phyloP scores from a whole-genome alignment of 2,113 vertebrate genomes.

The Pedionomus torquatus region DNA sequence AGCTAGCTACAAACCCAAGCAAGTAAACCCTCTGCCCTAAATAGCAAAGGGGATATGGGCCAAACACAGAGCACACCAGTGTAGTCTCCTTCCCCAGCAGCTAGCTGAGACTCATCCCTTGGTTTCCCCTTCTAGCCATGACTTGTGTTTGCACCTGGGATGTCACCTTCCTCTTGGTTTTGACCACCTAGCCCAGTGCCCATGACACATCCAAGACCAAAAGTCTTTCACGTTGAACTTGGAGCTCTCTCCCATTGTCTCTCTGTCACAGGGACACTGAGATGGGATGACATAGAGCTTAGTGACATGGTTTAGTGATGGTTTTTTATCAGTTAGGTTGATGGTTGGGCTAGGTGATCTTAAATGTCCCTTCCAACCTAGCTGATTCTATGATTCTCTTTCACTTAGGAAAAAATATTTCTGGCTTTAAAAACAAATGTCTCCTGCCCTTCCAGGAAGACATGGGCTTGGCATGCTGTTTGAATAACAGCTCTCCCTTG shows the following conservation, averaged over 20 bases:
- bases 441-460: background rate
- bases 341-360: too few relatives aligned
- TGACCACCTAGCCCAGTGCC: background rate
- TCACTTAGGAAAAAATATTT: background rate
- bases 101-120: background rate
- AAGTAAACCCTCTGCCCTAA: background rate
- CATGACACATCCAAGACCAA: rapidly evolving
- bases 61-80: background rate
- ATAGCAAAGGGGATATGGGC: background rate
- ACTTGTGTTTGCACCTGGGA: background rate
- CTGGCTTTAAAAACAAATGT: background rate
- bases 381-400: background rate
- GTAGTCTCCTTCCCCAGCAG: background rate
- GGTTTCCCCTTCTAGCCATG: background rate
- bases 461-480: background rate
- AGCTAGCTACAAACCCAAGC: background rate
- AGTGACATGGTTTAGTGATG: too few relatives aligned
- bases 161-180: background rate
- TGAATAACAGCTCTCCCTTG: background rate
- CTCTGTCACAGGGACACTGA: rapidly evolving
- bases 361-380: too few relatives aligned
- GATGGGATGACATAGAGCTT: too few relatives aligned
- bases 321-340: too few relatives aligned
- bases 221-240: background rate
- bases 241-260: rapidly evolving